Percentiles rank a stretch among this genome's conserved stretches.
Conservation (phyloP, 1,140 invertebrate genomes). For the Metopolophium dirhodum region DNA sequence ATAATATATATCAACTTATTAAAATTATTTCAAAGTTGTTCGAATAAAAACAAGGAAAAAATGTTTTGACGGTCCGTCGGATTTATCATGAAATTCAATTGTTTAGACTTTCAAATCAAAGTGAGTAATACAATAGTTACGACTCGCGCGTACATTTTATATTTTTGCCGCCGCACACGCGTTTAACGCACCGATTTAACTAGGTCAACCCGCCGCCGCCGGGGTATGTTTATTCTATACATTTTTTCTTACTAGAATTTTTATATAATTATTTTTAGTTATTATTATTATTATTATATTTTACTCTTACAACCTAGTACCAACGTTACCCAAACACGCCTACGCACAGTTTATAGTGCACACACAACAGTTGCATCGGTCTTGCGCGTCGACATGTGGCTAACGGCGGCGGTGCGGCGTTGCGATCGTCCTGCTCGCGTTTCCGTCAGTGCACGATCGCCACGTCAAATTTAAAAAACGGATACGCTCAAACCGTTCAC, state of each 20-base stretch:
- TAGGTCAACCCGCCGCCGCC: not conserved
- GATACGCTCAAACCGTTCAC: not conserved
- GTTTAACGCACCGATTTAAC: not conserved
- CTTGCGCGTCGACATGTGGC: constrained; percentile 7
- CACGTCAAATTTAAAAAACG: not conserved
- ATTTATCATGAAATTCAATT: constrained; percentile 17
- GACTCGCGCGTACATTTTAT: not conserved
- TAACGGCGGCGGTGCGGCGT: not conserved
- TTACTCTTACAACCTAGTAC: not conserved
- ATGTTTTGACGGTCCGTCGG: constrained; percentile 8
- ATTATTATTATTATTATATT: not conserved
- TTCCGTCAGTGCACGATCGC: not conserved
- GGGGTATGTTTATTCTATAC: not conserved
- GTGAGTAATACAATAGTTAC: not conserved
- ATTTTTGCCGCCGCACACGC: not conserved
- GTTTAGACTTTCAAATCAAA: constrained; percentile 2
- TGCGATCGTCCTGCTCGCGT: not conserved
- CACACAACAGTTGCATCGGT: not conserved
- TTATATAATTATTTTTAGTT: not conserved
- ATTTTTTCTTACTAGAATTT: not conserved
- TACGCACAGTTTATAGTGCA: not conserved
- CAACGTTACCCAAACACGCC: not conserved
- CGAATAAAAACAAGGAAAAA: not conserved
- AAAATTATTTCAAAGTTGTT: not conserved
- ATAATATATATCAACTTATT: not conserved